Percentiles rank a stretch among this genome's conserved stretches.
phyloP scores from a whole-genome alignment of 2,888 invertebrate species.

The Conistra vaccinii region DNA sequence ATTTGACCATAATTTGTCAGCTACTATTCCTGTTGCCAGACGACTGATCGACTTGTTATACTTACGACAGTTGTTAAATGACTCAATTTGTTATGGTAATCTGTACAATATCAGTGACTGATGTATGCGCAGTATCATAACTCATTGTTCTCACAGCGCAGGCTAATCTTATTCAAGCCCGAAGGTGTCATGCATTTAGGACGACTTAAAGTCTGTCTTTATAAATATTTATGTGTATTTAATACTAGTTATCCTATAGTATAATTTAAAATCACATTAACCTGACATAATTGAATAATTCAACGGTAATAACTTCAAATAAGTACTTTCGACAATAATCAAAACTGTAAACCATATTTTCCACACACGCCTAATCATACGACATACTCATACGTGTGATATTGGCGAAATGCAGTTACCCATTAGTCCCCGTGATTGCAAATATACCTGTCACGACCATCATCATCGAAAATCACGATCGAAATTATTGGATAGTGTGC shows the following conservation, averaged over 20 bases:
- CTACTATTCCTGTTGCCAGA: constrained; percentile 57
- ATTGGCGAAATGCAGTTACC: constrained; percentile 43
- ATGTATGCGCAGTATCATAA: constrained; percentile 70
- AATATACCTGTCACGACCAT: constrained; percentile 79
- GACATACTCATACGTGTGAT: constrained; percentile 38
- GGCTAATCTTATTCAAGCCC: constrained; percentile 78
- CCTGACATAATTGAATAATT: constrained; percentile 70
- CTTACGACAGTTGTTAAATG: constrained; percentile 71
- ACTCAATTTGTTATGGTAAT: constrained; percentile 78
- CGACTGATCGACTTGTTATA: constrained; percentile 71
- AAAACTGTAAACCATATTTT: constrained; percentile 14
- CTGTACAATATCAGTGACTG: constrained; percentile 73
- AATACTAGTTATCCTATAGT: constrained; percentile 68
- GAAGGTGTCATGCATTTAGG: constrained; percentile 80
- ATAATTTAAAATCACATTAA: constrained; percentile 72
- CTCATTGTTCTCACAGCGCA: constrained; percentile 78
- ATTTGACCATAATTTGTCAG: constrained; percentile 62
- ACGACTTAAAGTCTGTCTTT: constrained; percentile 77
- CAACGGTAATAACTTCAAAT: constrained; percentile 46
- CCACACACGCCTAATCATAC: constrained; percentile 23
- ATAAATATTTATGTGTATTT: constrained; percentile 79
- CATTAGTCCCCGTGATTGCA: constrained; percentile 51
- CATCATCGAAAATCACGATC: constrained; percentile 85
- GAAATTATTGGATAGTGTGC: constrained; percentile 84
- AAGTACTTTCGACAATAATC: constrained; percentile 23